Evolutionary conservation across 2,888 invertebrate species (phyloP).

Genomic region (Trimorus sp.): DNA sequence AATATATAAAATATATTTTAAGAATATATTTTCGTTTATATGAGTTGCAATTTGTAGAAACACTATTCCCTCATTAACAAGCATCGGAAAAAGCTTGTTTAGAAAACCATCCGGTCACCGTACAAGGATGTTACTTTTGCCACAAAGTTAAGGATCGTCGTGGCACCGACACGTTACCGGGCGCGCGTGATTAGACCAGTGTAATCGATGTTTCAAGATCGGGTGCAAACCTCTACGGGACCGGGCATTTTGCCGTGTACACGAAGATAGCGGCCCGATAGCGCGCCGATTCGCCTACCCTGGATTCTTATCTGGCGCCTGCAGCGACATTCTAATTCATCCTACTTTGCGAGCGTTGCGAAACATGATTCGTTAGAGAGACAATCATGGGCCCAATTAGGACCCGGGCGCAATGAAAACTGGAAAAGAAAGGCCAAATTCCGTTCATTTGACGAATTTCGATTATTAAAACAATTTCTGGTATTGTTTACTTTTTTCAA

Average conservation of each 20-base stretch:
- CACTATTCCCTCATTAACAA: too few species aligned
- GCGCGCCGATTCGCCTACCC: constrained; percentile 44
- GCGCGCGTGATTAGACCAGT: constrained; percentile 39
- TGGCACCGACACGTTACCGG: constrained; percentile 22
- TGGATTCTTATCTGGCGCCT: constrained; percentile 49
- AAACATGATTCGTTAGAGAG: constrained; percentile 42
- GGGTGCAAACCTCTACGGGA: constrained; percentile 31
- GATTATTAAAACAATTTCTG: too few species aligned
- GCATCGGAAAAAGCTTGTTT: too few species aligned
- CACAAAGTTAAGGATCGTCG: constrained; percentile 4
- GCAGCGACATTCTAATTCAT: constrained; percentile 53
- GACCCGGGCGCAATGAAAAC: background rate
- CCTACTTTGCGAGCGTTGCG: constrained; percentile 48
- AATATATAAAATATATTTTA: too few species aligned
- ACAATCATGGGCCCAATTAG: constrained; percentile 36
- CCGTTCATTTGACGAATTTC: background rate
- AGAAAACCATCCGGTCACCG: background rate
- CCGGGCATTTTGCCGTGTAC: constrained; percentile 38
- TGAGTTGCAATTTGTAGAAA: background rate
- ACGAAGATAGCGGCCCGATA: constrained; percentile 41
- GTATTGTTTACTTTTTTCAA: too few species aligned
- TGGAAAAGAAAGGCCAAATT: too few species aligned
- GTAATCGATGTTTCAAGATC: constrained; percentile 46
- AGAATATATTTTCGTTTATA: too few species aligned
- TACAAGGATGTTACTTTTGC: constrained; percentile 2